Conservation (phyloP, 2,113 vertebrate genomes). For the Protobothrops mucrosquamatus region DNA sequence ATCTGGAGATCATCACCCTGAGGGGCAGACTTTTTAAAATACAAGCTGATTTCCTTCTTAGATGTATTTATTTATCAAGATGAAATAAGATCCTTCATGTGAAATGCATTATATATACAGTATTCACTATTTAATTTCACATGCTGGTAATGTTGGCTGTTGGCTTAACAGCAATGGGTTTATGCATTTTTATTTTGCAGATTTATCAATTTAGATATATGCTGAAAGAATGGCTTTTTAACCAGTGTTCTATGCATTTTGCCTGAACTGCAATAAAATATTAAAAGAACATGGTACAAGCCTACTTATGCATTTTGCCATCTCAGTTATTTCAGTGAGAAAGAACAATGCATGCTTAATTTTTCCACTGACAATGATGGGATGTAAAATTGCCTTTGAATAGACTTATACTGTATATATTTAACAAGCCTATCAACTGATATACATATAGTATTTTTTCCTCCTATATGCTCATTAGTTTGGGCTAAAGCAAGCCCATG, state of each 20-base stretch:
- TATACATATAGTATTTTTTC: not conserved
- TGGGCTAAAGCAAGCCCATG: not conserved
- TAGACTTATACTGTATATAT: not conserved
- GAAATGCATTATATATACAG: not conserved
- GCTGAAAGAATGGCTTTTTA: not conserved
- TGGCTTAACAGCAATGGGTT: constrained; percentile 10
- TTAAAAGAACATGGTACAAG: not conserved
- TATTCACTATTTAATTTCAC: constrained; percentile 5
- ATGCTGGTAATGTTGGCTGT: constrained; percentile 28
- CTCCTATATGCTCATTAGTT: not conserved
- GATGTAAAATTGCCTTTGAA: not conserved
- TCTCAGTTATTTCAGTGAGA: not conserved
- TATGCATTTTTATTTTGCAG: constrained; percentile 33
- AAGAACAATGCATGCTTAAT: not conserved
- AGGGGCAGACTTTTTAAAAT: constrained; percentile 72
- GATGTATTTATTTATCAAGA: constrained; percentile 62
- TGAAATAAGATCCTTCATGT: constrained; percentile 34
- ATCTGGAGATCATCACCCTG: constrained; percentile 68
- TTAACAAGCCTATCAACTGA: not conserved
- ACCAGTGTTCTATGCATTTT: not conserved
- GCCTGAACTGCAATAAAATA: not conserved
- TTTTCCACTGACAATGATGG: not conserved
- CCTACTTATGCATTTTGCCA: not conserved
- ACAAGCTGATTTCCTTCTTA: constrained; percentile 40
- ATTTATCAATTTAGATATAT: constrained; percentile 15